Percentiles rank a stretch among this genome's conserved stretches.
These are phyloP conservation scores for Trichechus manatus DNA, from an alignment of 2,113 vertebrate species.

Conservation along the genomic window DNA sequence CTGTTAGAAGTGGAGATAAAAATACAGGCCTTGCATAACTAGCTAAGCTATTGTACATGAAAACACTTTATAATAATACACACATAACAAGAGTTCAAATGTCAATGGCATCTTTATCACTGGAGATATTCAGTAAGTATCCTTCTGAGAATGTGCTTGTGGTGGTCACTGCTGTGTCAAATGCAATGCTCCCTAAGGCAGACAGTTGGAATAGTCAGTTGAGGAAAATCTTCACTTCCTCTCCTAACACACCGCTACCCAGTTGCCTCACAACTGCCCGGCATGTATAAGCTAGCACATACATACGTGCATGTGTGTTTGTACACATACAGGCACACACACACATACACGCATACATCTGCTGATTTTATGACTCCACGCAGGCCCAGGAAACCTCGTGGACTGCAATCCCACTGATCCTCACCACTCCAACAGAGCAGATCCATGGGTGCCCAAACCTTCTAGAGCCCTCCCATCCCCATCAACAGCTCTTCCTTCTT, in stretches of 20 bases:
- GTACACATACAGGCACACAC: no score
- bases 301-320: fast-evolving
- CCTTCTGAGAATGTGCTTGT: background rate
- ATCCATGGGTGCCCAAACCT: no score
- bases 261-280: background rate
- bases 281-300: background rate
- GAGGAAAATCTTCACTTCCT: background rate
- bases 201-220: background rate
- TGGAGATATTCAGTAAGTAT: background rate
- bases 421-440: no score
- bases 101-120: background rate
- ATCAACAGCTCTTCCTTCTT: background rate
- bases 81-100: background rate
- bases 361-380: background rate
- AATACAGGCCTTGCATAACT: background rate
- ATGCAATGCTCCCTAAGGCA: no score
- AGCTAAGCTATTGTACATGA: background rate
- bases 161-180: background rate
- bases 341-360: no score
- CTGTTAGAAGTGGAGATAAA: background rate
- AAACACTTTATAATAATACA: background rate
- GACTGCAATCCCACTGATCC: no score
- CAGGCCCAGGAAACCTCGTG: background rate
- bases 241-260: background rate
- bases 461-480: background rate